These are phyloP conservation scores for Ceyx melanurus DNA, from an alignment of 2,113 vertebrate species.

Conservation along the genomic window DNA sequence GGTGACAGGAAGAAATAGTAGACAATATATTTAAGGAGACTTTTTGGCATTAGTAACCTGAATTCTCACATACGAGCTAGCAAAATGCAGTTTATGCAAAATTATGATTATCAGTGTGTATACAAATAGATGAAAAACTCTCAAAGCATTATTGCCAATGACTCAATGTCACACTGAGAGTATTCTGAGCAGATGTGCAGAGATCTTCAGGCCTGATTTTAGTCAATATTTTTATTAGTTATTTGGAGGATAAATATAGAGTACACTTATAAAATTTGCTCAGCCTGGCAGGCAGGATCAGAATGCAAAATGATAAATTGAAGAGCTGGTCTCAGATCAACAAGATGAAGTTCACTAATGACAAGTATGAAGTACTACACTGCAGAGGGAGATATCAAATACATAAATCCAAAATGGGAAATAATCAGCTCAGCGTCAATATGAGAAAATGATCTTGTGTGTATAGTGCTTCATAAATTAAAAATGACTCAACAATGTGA, in stretches of 20 bases:
- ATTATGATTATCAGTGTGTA: conserved; percentile 13
- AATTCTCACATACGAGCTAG: background rate
- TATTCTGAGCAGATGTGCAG: conserved; percentile 42
- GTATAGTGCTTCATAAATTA: conserved; percentile 43
- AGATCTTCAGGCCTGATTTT: conserved; percentile 53
- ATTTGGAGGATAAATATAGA: conserved; percentile 58
- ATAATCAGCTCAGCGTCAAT: conserved; percentile 23
- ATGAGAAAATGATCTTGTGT: conserved; percentile 38
- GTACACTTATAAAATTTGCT: conserved; percentile 35
- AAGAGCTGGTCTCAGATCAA: conserved; percentile 35
- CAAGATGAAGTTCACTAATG: conserved; percentile 43
- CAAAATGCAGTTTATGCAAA: conserved; percentile 14
- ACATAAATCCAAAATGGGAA: conserved; percentile 38
- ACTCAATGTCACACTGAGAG: conserved; percentile 36
- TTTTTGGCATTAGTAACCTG: background rate
- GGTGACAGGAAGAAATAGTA: background rate
- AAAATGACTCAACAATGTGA: conserved; percentile 50
- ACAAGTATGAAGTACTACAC: background rate
- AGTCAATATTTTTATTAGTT: conserved; percentile 68
- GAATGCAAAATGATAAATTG: conserved; percentile 34
- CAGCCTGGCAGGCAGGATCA: conserved; percentile 16
- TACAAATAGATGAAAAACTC: conserved; percentile 48
- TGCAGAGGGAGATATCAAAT: conserved; percentile 28
- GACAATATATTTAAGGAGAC: background rate
- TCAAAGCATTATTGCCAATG: background rate